Conservation (phyloP, 1,140 invertebrate species). For the Lanistes nyassanus region DNA sequence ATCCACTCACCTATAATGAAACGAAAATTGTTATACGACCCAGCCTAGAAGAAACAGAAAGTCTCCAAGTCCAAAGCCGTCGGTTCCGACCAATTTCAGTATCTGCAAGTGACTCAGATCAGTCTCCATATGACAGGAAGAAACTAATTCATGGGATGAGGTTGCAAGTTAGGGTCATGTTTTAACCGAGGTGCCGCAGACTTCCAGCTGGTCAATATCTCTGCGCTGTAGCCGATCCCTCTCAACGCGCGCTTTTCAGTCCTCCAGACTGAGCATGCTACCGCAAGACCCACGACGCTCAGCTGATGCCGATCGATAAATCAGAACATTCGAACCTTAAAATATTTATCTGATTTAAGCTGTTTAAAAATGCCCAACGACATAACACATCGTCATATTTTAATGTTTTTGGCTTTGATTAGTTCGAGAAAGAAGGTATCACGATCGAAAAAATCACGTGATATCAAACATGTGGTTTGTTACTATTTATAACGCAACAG, state of each 20-base stretch:
- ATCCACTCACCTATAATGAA: no score
- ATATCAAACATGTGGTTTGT: conserved; percentile 30
- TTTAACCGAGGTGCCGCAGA: conserved; percentile 25
- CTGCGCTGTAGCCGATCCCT: background rate
- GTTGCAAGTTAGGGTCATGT: conserved; percentile 28
- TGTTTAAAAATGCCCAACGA: background rate
- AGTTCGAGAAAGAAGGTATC: background rate
- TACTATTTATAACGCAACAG: conserved; percentile 22
- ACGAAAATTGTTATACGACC: no score
- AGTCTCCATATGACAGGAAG: no score
- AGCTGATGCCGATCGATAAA: conserved; percentile 15
- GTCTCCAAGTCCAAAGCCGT: no score
- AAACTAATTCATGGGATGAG: no score
- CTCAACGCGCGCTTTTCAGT: conserved; percentile 19
- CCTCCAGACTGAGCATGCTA: conserved; percentile 8
- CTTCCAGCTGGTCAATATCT: conserved; percentile 20
- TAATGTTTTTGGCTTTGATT: background rate
- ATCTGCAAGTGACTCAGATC: no score
- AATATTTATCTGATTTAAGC: background rate
- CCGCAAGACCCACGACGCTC: conserved; percentile 16
- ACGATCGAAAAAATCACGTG: conserved; percentile 24
- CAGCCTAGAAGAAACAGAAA: no score
- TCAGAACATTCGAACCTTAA: background rate
- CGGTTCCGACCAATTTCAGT: no score
- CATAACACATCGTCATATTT: background rate